phyloP scores from a whole-genome alignment of 2,888 invertebrate genomes.

The Eulithis prunata region DNA sequence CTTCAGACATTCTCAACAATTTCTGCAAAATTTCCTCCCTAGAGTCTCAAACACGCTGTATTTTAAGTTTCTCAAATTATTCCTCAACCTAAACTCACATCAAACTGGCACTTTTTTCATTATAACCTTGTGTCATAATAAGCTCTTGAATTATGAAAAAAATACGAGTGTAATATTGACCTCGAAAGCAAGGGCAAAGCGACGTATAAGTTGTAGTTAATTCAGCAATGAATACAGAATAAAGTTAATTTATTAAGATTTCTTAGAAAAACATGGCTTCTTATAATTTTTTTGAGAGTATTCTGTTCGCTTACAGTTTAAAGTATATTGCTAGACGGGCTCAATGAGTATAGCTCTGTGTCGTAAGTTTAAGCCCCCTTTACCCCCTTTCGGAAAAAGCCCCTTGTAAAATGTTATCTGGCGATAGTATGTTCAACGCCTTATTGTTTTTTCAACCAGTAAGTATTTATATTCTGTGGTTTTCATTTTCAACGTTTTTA shows the following conservation, averaged over 20 bases:
- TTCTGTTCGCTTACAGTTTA: no score
- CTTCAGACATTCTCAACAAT: conserved; percentile 4
- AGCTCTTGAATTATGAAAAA: not conserved
- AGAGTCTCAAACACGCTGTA: not conserved
- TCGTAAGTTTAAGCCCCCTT: no score
- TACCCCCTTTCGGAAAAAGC: no score
- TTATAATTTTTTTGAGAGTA: not conserved
- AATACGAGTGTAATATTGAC: conserved; percentile 11
- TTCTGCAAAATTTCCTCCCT: conserved; percentile 16
- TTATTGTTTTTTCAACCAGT: no score
- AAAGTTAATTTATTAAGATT: not conserved
- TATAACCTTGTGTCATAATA: not conserved
- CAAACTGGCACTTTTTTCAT: not conserved
- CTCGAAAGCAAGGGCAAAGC: conserved; percentile 9
- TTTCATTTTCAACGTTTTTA: no score
- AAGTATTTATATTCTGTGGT: no score
- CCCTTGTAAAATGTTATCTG: no score
- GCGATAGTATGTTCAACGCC: no score
- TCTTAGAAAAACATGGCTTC: not conserved
- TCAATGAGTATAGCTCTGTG: no score
- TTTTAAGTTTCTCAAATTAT: not conserved
- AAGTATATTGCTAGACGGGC: no score
- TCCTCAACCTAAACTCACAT: not conserved
- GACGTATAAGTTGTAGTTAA: conserved; percentile 12
- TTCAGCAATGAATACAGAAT: conserved; percentile 19